A percentile compares a stretch with the other conserved stretches of the same genome.
Conservation (phyloP, 53 echinoderm and acorn worm genomes). For the Paracentrotus lividus region DNA sequence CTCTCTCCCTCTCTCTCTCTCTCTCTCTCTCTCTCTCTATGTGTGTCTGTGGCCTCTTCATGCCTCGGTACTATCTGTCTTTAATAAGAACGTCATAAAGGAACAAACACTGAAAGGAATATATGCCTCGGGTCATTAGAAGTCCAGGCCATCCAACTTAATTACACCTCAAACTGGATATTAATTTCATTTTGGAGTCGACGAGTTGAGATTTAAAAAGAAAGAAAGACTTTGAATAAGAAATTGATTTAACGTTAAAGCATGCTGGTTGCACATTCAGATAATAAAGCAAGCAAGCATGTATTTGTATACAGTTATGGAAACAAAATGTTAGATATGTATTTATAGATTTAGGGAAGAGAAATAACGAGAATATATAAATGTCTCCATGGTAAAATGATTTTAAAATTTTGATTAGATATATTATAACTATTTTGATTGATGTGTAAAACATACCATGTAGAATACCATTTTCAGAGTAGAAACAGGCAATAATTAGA, state of each 20-base stretch:
- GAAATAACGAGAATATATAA: no score
- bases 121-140: not conserved
- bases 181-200: slow-evolving; percentile 46
- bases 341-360: no score
- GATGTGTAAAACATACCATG: no score
- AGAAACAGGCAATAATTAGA: no score
- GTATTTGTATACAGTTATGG: not conserved
- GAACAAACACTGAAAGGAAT: not conserved
- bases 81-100: not conserved
- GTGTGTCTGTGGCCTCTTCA: not conserved
- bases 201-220: not conserved
- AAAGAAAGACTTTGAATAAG: not conserved
- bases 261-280: not conserved
- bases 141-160: slow-evolving; percentile 1
- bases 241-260: not conserved
- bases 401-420: no score
- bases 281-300: not conserved
- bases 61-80: not conserved
- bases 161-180: slow-evolving; percentile 48
- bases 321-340: no score
- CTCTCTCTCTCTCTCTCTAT: not conserved
- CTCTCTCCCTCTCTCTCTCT: not conserved
- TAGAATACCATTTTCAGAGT: no score
- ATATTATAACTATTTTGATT: no score
- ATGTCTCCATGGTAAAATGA: no score